Base-by-base conservation (phyloP, 1,140 invertebrate species). In the Drosophila albomicans region DNA sequence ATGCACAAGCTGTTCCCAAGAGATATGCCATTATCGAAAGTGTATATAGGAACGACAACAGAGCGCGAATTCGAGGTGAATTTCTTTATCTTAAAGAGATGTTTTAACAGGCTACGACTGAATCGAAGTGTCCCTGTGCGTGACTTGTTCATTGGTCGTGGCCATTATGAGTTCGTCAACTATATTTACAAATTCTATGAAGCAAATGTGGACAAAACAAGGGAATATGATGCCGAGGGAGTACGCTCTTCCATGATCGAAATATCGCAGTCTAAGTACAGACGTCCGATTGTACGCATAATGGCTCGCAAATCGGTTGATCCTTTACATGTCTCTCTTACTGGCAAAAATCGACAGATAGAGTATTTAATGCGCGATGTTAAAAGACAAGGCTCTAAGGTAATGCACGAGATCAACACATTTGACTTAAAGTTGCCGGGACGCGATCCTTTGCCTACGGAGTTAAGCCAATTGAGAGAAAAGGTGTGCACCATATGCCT, bases 151-250 rank as follows among this genome's bases (percentile, higher is more conserved):
- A 0, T 11, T 11, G 62, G 48, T 2, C 48, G 16, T 2, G 62
- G 62, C n/a, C 62, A 64, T 52, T 28, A 52, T 8, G 32, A 25
- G 4, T 63, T 63, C 28, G 6, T 25, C 3, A 32, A 48, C 11
- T 52, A 2, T 8, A 64, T 52, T 10, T 38, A 38, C 35, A 52
- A 41, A 13, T 64, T 64, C 8, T 64, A 64, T 8, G 11, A 62
- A 13, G 15, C 15, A 1, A 48, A 49, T 20, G 15, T 15, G 1
- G 15, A 48, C 1, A 2, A 49, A 3, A 15, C 13, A 0, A 0
- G 5, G 0, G 4, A 6, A 1, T 62, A 7, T 6, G 59, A 59
- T 6, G 20, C 54, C 10, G 16, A 3, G 13, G 7, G 11, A 8
- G 2, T 41, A 41, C 54, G 30, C 7, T 3, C 3, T 1, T 11